Evolutionary conservation across 2,797 vertebrate genomes (phyloP).

Genomic region (Megalops cyprinoides): DNA sequence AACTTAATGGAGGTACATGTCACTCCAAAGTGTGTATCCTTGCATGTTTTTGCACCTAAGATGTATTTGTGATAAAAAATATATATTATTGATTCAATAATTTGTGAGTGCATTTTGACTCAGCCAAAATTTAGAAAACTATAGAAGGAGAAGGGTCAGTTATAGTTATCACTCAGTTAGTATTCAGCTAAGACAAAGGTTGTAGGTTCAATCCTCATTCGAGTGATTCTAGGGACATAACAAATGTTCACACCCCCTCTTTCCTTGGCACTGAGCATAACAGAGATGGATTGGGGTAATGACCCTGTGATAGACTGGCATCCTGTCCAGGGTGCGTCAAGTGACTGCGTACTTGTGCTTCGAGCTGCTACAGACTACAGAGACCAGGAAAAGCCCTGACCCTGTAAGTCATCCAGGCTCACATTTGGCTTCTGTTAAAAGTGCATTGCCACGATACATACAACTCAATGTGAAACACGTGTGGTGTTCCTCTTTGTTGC

Average conservation of each 20-base stretch:
- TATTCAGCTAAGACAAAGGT: background rate
- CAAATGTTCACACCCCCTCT: background rate
- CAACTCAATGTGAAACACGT: background rate
- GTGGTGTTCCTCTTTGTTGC: background rate
- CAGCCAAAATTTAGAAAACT: too few relatives aligned
- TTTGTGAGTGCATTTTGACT: too few relatives aligned
- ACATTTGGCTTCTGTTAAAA: background rate
- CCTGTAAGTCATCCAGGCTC: background rate
- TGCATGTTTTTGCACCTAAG: too few relatives aligned
- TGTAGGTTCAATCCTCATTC: background rate
- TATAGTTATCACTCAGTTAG: background rate
- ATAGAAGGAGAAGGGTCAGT: too few relatives aligned
- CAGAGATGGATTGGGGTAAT: conserved; percentile 16
- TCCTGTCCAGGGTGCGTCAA: background rate
- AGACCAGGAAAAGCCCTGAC: background rate
- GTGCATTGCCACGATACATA: background rate
- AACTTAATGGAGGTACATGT: too few relatives aligned
- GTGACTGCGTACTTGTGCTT: background rate
- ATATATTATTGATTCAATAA: too few relatives aligned
- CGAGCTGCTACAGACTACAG: background rate
- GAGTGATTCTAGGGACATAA: background rate
- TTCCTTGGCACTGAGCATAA: conserved; percentile 8
- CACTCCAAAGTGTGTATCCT: too few relatives aligned
- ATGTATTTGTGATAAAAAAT: too few relatives aligned
- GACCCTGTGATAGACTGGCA: conserved; percentile 9